Conservation (phyloP, 64 coral and sea anemone species). For the Cladopsammia gracilis region DNA sequence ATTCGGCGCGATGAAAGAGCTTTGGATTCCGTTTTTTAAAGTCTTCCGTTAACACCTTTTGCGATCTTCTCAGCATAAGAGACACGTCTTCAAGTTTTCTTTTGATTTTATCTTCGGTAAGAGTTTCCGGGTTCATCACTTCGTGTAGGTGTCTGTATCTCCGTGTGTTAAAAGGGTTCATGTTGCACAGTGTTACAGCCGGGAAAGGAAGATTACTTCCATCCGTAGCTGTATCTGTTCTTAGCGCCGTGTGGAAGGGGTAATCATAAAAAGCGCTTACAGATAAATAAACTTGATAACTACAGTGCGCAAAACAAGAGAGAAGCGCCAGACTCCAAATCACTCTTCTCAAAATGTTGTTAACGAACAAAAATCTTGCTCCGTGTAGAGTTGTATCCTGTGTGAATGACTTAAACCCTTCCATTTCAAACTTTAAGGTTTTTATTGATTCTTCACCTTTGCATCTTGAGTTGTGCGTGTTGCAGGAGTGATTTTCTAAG, state of each 20-base stretch:
- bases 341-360: not conserved
- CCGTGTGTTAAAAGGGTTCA: not conserved
- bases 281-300: not conserved
- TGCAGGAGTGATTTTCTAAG: no score
- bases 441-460: not conserved
- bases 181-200: slow-evolving; percentile 40
- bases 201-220: not conserved
- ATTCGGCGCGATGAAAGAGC: not conserved
- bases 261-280: not conserved
- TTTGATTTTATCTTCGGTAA: not conserved
- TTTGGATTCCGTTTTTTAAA: not conserved
- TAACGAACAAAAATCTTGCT: not conserved
- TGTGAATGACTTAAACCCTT: not conserved
- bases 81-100: not conserved
- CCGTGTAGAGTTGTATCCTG: slow-evolving; percentile 38
- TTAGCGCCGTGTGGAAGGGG: slow-evolving; percentile 13
- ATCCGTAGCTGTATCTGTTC: not conserved
- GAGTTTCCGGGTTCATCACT: not conserved
- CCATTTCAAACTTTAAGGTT: not conserved
- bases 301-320: not conserved
- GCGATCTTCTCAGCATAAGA: not conserved
- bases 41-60: not conserved
- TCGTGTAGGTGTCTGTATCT: not conserved
- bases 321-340: not conserved
- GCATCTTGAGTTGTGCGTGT: no score